Evolutionary conservation across 2,113 vertebrate species (phyloP), one percentile per base, ranked within the genome.

Genomic region (Corvus moneduloides): DNA sequence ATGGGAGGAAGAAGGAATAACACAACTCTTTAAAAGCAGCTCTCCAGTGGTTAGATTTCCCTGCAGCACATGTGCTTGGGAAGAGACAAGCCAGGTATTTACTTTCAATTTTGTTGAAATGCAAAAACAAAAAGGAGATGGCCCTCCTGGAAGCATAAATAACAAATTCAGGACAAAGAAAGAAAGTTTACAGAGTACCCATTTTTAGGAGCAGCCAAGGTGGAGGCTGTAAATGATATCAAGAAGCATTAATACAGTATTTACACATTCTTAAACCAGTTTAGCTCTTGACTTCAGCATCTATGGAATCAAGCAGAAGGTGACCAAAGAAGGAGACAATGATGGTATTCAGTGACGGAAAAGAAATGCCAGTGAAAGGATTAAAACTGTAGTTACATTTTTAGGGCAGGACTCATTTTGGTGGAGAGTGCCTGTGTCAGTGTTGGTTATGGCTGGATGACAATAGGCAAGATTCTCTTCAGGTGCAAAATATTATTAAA

Each of bases 1-100:
- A 90, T 74, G 83, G 90, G 90, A 89, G 76, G 87, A 81, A 85
- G 83, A 55, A 89, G 76, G 75, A 96, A 46, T 74, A 74, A 86
- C 59, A 73, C 20, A n/a, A 2, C 61, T 63, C 90, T 94, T 73
- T 55, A 66, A 86, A 66, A 81, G 93, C 80, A 81, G n/a, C 39
- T 90, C 73, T 62, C 86, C 30, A 23, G 91, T 67, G 90, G 51
- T 52, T 78, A 48, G 35, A 43, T 55, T 92, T 64, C 72, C 68
- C 48, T 67, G 72, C 82, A 93, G 82, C 79, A 49, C 88, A 80
- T 11, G 5, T 64, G 78, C 59, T 32, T 77, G 83, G 51, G 75
- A 62, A 79, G 67, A 73, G 27, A 33, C n/a, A 66, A 68, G 59
- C 19, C 86, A 82, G 74, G 27, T 80, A 80, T 91, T 94, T 90